Conservation (phyloP, 2,888 invertebrate genomes). For the Cactoblastis cactorum region DNA sequence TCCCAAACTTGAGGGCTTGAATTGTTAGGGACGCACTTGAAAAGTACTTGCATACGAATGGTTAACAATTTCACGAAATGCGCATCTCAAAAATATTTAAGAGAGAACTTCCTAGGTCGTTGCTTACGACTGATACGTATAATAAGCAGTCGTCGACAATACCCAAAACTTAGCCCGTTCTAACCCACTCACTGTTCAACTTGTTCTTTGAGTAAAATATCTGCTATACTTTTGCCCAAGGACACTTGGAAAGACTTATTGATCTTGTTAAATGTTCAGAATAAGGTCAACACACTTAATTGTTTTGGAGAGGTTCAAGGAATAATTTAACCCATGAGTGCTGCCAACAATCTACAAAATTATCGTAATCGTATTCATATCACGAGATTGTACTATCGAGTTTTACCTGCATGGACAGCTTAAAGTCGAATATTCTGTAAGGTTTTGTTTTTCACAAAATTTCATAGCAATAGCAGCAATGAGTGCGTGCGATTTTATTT, state of each 20-base stretch:
- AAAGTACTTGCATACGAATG: constrained; percentile 3
- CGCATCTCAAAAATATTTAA: constrained; percentile 9
- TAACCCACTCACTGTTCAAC: constrained; percentile 8
- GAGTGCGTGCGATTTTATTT: too few species aligned
- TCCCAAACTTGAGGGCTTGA: not conserved
- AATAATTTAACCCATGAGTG: too few species aligned
- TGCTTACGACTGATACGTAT: constrained; percentile 12
- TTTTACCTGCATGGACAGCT: too few species aligned
- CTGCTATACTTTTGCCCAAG: constrained; percentile 4
- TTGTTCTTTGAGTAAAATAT: constrained; percentile 5
- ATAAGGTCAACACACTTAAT: not conserved
- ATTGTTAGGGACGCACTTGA: not conserved
- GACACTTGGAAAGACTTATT: not conserved
- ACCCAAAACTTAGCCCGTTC: constrained; percentile 12
- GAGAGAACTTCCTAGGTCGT: constrained; percentile 3
- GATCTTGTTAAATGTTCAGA: not conserved
- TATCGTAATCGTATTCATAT: too few species aligned
- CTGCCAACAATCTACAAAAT: too few species aligned
- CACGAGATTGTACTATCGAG: too few species aligned
- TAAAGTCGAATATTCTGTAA: too few species aligned
- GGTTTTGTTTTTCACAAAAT: too few species aligned
- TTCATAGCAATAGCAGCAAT: too few species aligned
- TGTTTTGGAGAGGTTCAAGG: not conserved
- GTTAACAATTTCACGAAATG: constrained; percentile 3
- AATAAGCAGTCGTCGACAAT: constrained; percentile 15